Conservation (phyloP, 2,113 vertebrate genomes). For the Spea multiplicata region DNA sequence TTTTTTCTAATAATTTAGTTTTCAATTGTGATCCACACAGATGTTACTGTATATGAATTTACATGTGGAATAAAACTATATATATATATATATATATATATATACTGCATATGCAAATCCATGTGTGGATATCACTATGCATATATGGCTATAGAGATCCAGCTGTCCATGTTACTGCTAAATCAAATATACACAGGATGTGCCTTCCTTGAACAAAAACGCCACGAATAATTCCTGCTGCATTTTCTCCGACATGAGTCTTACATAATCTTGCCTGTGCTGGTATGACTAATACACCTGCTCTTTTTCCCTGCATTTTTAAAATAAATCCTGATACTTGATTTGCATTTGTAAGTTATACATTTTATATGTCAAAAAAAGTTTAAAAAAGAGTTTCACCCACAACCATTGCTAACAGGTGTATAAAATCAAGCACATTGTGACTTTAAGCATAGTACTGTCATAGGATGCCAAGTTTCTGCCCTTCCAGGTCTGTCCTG, state of each 20-base stretch:
- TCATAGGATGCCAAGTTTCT: no score
- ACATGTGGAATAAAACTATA: no score
- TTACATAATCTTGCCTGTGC: slow-evolving; percentile 12
- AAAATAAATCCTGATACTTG: slow-evolving; percentile 36
- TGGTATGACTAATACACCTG: slow-evolving; percentile 40
- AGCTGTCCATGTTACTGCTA: not conserved
- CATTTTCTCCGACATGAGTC: slow-evolving; percentile 15
- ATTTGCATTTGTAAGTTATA: slow-evolving; percentile 39
- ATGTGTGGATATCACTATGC: not conserved
- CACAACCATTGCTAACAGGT: no score
- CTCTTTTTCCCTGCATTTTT: slow-evolving; percentile 38
- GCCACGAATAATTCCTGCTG: slow-evolving; percentile 12
- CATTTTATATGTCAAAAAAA: slow-evolving; percentile 14
- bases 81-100: no score
- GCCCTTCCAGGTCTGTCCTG: no score
- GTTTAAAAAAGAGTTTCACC: not conserved
- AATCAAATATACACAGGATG: slow-evolving; percentile 7
- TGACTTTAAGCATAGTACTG: no score
- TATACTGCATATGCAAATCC: no score
- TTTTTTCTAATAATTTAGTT: no score
- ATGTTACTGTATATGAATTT: no score
- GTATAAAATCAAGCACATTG: no score
- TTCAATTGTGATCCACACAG: no score
- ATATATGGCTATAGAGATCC: not conserved
- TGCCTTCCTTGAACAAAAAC: not conserved